Base-by-base conservation (phyloP, 1,140 invertebrate species). In the Oryctes rhinoceros region DNA sequence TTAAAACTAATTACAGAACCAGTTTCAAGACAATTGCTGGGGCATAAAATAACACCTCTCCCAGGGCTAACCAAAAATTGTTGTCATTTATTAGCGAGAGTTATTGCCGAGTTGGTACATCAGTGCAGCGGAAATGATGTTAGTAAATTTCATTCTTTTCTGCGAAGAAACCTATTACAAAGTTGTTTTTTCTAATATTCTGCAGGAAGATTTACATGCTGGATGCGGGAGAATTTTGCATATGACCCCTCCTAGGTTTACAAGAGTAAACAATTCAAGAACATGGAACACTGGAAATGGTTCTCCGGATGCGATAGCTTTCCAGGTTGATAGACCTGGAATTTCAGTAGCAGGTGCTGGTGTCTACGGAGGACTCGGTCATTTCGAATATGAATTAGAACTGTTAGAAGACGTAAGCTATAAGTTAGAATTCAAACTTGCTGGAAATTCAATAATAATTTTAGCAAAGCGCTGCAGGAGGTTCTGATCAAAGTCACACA, bases 201-300 rank as follows among this genome's bases (percentile, higher is more conserved):
- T 86, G 35, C 82, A 92, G 89, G 93, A 94, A 79, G 93, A 95
- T 82, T 80, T 92, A 47, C 91, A 91, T 86, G 89, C 89, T 10
- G 89, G 89, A 6, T 92, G 91, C 83, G 92, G 92, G 1, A 88
- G 94, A 53, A 91, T 94, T 59, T 89, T 97, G 81, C 93, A 97
- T 71, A 92, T 94, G 53, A 97, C 97, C 3, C 96, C 96, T 0
- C 96, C 94, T 35, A 91, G 98, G 20, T 99, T 99, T 86, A 95
- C 95, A 7, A 92, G 96, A 78, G 94, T 95, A 10, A 97, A 97
- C 87, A 92, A 95, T 84, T 94, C 93, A 49, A 92, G 96, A 53
- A 96, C 96, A 1, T 99, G 98, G 98, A 98, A 99, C 85, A 98
- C 97, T 2, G 97, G 97, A 3, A 98, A 97, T 88, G 98, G 97